Base-by-base conservation (phyloP, 2,888 invertebrate genomes). In the Drosophila barbarae region DNA sequence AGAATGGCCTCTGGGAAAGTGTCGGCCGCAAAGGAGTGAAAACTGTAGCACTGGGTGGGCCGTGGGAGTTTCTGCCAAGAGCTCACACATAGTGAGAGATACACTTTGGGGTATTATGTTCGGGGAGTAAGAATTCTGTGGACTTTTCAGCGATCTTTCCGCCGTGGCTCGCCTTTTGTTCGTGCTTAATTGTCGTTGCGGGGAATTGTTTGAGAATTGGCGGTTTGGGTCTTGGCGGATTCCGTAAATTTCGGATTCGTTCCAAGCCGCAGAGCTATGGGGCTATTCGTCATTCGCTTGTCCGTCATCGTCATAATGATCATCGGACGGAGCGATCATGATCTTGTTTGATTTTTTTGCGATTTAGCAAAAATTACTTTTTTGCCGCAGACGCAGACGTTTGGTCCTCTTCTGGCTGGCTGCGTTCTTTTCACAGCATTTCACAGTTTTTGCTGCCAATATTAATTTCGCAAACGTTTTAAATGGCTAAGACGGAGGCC, bases 131-230 rank as follows among this genome's bases (percentile, higher is more conserved):
- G 70, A 57, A 69, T 73, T 69, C 73, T 50, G 39, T 46, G 54
- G 46, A 34, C 54, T 30, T 42, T 34, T 26, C 35, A 50, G 55
- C 49, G 34, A 64, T 42, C 63, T 63, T 26, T 52, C 23, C 52
- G 63, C 63, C 61, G 54, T 60, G 58, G 47, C 61, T 53, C 54
- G 54, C 58, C 58, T 56, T 69, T 69, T 56, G 64, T 64, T 82
- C 87, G 87, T 87, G 87, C 87, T 85, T 87, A 87, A 87, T 87
- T 87, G 87, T 86, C 79, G 84, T 80, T 85, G 85, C 79, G 85
- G 77, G 74, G 77, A 86, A 87, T 87, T 84, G 54, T 71, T 56
- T 74, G 60, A 67, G 60, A 67, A 71, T 77, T 72, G 65, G 46
- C 38, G 64, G 72, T 69, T 51, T 41, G 77, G 61, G 68, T 70